A percentile compares a stretch with the other conserved stretches of the same genome.
phyloP scores from a whole-genome alignment of 30 jellyfish, hydroid and myxozoan genomes.

The Aurelia aurita region DNA sequence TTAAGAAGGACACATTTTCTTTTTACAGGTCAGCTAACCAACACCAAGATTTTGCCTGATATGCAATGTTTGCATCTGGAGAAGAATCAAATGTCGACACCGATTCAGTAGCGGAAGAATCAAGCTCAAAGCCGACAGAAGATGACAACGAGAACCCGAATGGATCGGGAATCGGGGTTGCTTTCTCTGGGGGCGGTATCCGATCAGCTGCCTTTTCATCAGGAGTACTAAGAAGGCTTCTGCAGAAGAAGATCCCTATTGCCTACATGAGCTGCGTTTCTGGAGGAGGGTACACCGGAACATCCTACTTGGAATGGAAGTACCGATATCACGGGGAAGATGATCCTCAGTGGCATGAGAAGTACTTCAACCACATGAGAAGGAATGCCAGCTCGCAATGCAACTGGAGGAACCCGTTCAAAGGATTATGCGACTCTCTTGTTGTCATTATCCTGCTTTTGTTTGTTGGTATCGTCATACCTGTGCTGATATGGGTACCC shows the following conservation, averaged over 20 bases:
- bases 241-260: constrained; percentile 64
- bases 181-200: constrained; percentile 89
- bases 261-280: constrained; percentile 79
- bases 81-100: too few species aligned
- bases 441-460: constrained; percentile 33
- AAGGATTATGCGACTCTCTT: constrained; percentile 49
- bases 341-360: constrained; percentile 84
- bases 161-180: constrained; percentile 60
- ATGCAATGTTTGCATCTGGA: too few species aligned
- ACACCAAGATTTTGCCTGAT: too few species aligned
- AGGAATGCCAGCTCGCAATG: constrained; percentile 67
- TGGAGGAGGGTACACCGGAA: constrained; percentile 86
- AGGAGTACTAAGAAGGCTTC: constrained; percentile 74
- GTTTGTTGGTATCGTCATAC: constrained; percentile 62
- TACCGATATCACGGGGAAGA: constrained; percentile 72
- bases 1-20: too few species aligned
- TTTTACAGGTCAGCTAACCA: too few species aligned
- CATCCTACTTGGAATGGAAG: constrained; percentile 87
- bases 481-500: constrained; percentile 79
- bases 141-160: too few species aligned
- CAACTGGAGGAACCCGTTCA: constrained; percentile 75
- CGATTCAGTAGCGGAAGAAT: too few species aligned
- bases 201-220: constrained; percentile 90
- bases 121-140: too few species aligned
- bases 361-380: constrained; percentile 82